These are phyloP conservation scores for Enoplosus armatus DNA, from an alignment of 2,797 vertebrate species.

Conservation along the genomic window DNA sequence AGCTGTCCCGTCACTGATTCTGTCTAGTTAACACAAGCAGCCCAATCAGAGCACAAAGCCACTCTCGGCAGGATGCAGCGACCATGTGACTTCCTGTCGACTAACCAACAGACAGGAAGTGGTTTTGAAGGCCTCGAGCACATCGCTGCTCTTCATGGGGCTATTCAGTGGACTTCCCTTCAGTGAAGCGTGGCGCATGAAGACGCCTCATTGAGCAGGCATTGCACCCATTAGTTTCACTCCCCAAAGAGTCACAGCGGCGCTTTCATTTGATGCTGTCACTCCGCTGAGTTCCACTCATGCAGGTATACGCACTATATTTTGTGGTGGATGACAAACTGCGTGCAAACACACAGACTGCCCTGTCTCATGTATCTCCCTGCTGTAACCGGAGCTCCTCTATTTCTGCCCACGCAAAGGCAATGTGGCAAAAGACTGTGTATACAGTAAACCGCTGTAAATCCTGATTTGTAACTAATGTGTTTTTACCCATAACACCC, in stretches of 20 bases:
- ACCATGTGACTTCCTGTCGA: constrained; percentile 83
- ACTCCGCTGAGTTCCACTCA: not conserved
- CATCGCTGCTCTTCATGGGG: constrained; percentile 61
- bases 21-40: constrained; percentile 25
- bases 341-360: not conserved
- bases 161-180: constrained; percentile 40
- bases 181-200: constrained; percentile 39
- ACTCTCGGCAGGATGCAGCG: constrained; percentile 75
- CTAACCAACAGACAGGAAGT: constrained; percentile 81
- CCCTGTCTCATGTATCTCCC: not conserved
- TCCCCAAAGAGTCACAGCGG: not conserved
- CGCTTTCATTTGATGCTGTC: not conserved
- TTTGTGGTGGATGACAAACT: not conserved
- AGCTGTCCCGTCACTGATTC: constrained; percentile 30
- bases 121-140: constrained; percentile 73
- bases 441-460: constrained; percentile 58
- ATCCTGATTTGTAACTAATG: constrained; percentile 41
- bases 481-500: constrained; percentile 72
- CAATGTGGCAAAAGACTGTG: constrained; percentile 41
- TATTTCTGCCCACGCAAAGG: constrained; percentile 3
- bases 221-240: not conserved
- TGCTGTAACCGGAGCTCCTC: constrained; percentile 35
- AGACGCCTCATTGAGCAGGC: constrained; percentile 10
- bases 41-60: constrained; percentile 58
- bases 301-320: not conserved